These are phyloP conservation scores for Myrmophylax atrothorax DNA, from an alignment of 2,113 vertebrate species.

Conservation along the genomic window DNA sequence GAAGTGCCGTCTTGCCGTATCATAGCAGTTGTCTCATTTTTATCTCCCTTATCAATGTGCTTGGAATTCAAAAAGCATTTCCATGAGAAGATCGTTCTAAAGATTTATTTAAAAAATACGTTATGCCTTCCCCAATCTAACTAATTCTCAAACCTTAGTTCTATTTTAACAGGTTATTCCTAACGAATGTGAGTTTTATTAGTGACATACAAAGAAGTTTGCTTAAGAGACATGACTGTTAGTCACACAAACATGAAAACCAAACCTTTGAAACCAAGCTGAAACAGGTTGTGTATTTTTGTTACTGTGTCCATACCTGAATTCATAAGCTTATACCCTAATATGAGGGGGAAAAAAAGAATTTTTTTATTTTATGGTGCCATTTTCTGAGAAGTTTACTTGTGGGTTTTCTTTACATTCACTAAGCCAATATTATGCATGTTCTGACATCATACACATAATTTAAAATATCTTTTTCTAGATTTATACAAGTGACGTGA, in stretches of 20 bases:
- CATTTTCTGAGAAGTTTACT: neutral
- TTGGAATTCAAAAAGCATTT: neutral
- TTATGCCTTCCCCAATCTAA: neutral
- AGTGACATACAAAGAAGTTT: neutral
- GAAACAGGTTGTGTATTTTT: neutral
- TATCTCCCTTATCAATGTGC: neutral
- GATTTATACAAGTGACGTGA: neutral
- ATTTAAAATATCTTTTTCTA: neutral
- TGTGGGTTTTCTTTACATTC: neutral
- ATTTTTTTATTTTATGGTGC: neutral
- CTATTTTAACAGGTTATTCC: neutral
- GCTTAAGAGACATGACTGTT: neutral
- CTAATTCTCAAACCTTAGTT: neutral
- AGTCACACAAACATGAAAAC: neutral
- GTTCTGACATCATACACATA: neutral
- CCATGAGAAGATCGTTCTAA: neutral
- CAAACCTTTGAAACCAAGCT: neutral
- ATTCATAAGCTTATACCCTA: neutral
- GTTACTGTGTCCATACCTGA: neutral
- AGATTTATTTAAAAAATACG: neutral
- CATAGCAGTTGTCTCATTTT: neutral
- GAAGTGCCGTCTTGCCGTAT: neutral
- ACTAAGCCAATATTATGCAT: neutral
- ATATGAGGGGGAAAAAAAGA: neutral
- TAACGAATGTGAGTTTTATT: neutral